phyloP scores from a whole-genome alignment of 2,113 vertebrate genomes.

The Dinomys branickii region DNA sequence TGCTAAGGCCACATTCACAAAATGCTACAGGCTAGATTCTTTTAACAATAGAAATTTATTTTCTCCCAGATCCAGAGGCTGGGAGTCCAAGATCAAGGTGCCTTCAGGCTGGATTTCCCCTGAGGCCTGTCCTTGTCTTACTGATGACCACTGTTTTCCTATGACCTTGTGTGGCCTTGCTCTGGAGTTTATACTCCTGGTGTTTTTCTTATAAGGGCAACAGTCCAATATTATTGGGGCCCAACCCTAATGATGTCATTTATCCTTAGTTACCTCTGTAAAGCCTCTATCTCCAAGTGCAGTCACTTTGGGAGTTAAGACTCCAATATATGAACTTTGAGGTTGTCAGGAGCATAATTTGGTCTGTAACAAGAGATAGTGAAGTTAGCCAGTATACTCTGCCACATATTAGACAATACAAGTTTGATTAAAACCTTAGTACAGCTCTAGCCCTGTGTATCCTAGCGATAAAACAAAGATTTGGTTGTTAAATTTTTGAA shows the following conservation, averaged over 20 bases:
- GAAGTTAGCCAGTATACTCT: background rate
- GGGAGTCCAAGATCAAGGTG: background rate
- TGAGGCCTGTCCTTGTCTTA: background rate
- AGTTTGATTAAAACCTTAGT: background rate
- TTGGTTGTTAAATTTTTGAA: background rate
- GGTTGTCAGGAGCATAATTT: background rate
- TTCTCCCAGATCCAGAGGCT: background rate
- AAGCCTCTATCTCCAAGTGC: background rate
- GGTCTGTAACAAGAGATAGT: background rate
- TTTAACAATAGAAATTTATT: background rate
- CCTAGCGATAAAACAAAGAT: background rate
- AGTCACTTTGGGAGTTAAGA: background rate
- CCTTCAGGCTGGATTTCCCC: background rate
- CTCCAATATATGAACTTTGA: background rate
- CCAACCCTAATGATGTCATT: background rate
- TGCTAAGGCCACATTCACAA: background rate
- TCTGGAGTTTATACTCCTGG: background rate
- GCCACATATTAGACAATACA: background rate
- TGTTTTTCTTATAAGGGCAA: background rate
- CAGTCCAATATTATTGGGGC: background rate
- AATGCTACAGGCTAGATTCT: background rate
- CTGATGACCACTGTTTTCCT: fast-evolving
- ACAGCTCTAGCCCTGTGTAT: background rate
- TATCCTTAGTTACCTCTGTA: background rate
- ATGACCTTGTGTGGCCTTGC: background rate